Percentiles rank a stretch among this genome's conserved stretches.
Evolutionary conservation across 2,113 vertebrate genomes (phyloP).

Genomic region (Bettongia penicillata): DNA sequence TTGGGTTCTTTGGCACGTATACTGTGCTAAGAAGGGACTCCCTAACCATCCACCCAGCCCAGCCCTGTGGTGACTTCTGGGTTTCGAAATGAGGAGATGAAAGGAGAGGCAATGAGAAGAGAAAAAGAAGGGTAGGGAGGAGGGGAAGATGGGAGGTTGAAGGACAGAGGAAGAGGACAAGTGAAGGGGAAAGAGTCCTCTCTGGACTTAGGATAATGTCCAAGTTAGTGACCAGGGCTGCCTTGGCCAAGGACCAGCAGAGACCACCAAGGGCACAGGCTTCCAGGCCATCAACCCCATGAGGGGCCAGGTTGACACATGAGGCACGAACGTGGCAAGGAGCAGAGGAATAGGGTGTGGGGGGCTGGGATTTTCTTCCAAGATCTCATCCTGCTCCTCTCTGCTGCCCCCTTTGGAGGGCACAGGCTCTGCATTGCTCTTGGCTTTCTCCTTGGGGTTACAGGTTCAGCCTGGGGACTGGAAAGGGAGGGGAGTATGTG

Average conservation of each 20-base stretch:
- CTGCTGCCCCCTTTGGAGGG: no score
- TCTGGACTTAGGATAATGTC: not conserved
- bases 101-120: not conserved
- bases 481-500: no score
- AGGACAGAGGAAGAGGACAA: not conserved
- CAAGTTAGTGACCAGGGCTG: not conserved
- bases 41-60: constrained; percentile 2
- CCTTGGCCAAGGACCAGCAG: not conserved
- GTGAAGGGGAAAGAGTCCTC: not conserved
- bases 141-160: constrained; percentile 9
- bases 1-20: not conserved
- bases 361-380: no score
- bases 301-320: no score
- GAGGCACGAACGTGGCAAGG: no score
- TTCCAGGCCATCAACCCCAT: no score
- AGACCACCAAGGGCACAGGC: no score
- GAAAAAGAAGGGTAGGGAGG: not conserved
- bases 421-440: no score
- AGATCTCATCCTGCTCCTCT: no score
- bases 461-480: no score
- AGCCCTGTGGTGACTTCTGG: constrained; percentile 15
- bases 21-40: not conserved
- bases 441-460: no score
- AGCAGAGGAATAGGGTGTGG: no score
- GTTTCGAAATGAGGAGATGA: constrained; percentile 27